Percentiles rank a stretch among this genome's conserved stretches.
Evolutionary conservation across 2,888 invertebrate genomes (phyloP).

Genomic region (Agrilus biguttatus): DNA sequence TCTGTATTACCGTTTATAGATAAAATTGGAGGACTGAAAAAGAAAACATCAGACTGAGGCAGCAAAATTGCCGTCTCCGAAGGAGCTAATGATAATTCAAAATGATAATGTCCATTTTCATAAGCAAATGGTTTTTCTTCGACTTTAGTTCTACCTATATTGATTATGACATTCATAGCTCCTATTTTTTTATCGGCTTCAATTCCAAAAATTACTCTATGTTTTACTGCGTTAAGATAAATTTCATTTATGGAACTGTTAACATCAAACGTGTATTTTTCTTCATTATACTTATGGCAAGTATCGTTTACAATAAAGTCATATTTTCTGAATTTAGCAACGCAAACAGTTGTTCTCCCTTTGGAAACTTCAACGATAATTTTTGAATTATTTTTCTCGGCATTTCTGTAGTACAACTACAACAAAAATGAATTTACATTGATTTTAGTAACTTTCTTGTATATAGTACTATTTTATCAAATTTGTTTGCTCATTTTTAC

Average conservation of each 20-base stretch:
- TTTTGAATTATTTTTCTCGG: too few relatives aligned
- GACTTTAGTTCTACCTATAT: conserved; percentile 14
- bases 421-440: too few relatives aligned
- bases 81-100: conserved; percentile 31
- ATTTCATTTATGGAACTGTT: conserved; percentile 27
- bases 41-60: conserved; percentile 54
- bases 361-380: conserved; percentile 31
- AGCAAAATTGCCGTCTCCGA: conserved; percentile 44
- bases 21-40: conserved; percentile 51
- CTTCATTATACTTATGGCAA: conserved; percentile 59
- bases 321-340: conserved; percentile 54
- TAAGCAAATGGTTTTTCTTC: conserved; percentile 16
- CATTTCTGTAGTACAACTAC: too few relatives aligned
- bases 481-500: conserved; percentile 21
- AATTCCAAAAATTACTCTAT: conserved; percentile 19
- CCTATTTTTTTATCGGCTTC: conserved; percentile 19
- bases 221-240: conserved; percentile 23
- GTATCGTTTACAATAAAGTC: conserved; percentile 52
- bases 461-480: conserved; percentile 1
- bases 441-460: too few relatives aligned
- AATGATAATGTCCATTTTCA: conserved; percentile 23
- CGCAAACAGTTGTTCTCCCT: conserved; percentile 61
- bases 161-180: conserved; percentile 16
- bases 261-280: conserved; percentile 27
- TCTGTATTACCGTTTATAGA: conserved; percentile 49